Percentiles rank a stretch among this genome's conserved stretches.
Conservation (phyloP, 1,140 invertebrate genomes). For the Plutomurus gul region DNA sequence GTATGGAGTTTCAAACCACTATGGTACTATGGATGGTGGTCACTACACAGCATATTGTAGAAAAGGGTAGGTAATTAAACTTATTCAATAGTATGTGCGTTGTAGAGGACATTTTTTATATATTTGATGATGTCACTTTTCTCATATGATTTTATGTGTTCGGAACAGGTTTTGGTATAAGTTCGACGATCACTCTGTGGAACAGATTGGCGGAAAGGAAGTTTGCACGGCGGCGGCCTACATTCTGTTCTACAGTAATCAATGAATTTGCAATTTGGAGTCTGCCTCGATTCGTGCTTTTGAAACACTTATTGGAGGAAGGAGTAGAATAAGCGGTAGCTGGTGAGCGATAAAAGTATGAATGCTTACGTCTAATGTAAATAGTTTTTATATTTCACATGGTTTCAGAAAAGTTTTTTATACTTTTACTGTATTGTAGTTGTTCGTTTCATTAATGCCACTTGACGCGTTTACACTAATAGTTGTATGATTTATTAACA, state of each 20-base stretch:
- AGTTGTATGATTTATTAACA: too few relatives aligned
- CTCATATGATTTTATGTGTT: conserved; percentile 35
- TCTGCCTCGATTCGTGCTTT: not conserved
- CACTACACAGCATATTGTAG: conserved; percentile 81
- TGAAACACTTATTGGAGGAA: too few relatives aligned
- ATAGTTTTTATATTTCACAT: too few relatives aligned
- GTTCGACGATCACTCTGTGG: conserved; percentile 85
- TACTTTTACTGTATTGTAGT: too few relatives aligned
- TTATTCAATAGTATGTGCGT: not conserved
- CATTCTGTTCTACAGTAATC: conserved; percentile 71
- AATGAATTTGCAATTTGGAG: not conserved
- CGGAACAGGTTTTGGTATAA: conserved; percentile 81
- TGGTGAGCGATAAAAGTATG: too few relatives aligned
- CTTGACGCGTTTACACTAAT: too few relatives aligned
- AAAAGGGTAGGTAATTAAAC: conserved; percentile 50
- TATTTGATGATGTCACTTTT: not conserved
- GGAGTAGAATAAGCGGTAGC: too few relatives aligned
- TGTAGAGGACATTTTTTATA: not conserved
- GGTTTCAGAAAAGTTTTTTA: too few relatives aligned
- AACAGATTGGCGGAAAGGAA: conserved; percentile 67
- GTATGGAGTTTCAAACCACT: conserved; percentile 88
- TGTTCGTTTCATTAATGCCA: too few relatives aligned
- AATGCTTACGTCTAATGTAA: too few relatives aligned
- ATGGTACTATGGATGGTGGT: conserved; percentile 85
- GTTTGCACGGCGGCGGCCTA: conserved; percentile 77